Conservation (phyloP, 2,888 invertebrate species). For the Lutraria lutraria region DNA sequence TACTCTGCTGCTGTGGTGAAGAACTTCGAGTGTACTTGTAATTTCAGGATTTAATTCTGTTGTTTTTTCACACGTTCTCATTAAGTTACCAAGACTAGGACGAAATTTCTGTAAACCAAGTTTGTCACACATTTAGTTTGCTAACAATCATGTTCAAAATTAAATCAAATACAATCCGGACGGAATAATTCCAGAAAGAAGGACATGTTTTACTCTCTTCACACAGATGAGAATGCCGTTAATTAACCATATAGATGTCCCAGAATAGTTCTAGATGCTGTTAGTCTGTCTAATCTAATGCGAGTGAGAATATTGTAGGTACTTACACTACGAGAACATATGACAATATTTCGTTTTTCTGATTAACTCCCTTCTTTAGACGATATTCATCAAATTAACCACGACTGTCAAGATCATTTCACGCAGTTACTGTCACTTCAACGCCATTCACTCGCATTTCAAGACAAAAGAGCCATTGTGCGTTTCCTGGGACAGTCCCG, state of each 20-base stretch:
- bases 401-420: conserved; percentile 59
- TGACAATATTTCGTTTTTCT: conserved; percentile 40
- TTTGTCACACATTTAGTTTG: conserved; percentile 18
- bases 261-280: not conserved
- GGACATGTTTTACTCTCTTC: not conserved
- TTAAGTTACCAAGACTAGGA: not conserved
- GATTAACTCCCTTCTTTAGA: conserved; percentile 42
- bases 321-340: conserved; percentile 13
- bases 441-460: conserved; percentile 50
- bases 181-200: conserved; percentile 19
- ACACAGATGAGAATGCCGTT: not conserved
- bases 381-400: conserved; percentile 59
- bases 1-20: not conserved
- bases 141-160: conserved; percentile 7
- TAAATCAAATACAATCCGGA: conserved; percentile 9
- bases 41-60: not conserved
- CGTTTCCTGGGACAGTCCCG: conserved; percentile 49
- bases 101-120: not conserved
- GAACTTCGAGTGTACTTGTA: not conserved
- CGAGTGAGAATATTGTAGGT: not conserved
- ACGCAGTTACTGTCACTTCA: conserved; percentile 42
- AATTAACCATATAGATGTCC: conserved; percentile 19
- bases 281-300: conserved; percentile 21
- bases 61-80: conserved; percentile 1
- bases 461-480: conserved; percentile 66